Evolutionary conservation across 2,113 vertebrate genomes (phyloP), one percentile per base, ranked within the genome.

Genomic region (Urocitellus parryii): DNA sequence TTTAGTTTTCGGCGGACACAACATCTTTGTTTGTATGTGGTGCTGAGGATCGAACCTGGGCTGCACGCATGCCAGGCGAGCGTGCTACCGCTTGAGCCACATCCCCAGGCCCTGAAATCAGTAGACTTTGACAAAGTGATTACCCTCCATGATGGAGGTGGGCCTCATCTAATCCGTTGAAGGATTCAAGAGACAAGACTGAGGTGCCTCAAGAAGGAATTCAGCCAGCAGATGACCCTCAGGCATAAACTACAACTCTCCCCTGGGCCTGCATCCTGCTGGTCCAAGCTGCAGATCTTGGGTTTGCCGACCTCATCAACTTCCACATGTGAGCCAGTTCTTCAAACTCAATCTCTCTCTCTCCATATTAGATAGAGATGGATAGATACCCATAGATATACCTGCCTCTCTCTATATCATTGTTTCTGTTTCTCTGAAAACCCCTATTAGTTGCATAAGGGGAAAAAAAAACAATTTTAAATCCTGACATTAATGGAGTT

Each of bases 391-490:
- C 53, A 80, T 25, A 27, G 24, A 2, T 42, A 39, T 25, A 37
- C 63, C 39, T 65, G 17, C 72, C 18, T 88, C 32, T 88, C 7
- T n/a, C 58, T 4, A n/a, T 12, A 34, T 8, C 32, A 10, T 16
- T 72, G 25, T 1, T 51, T 81, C 48, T 74, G 20, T 56, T 93
- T 92, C 88, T 92, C 56, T 95, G 16, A 18, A 82, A 68, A 93
- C 67, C 3, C 14, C 18, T 22, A 81, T 78, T 14, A 51, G 4
- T 72, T 65, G 58, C 70, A 10, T 88, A 88, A 88, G 45, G 37
- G 45, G 34, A 81, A 78, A 79, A 78, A 79, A 82, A 84, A n/a
- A 91, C 11, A 83, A 37, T 91, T 94, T 96, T 53, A 82, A 91
- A 74, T 85, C 4, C 29, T 34, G 72, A 74, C 63, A 63, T 74